Evolutionary conservation across 1,140 invertebrate species (phyloP), one percentile per base, ranked within the genome.

Genomic region (Lerema accius): DNA sequence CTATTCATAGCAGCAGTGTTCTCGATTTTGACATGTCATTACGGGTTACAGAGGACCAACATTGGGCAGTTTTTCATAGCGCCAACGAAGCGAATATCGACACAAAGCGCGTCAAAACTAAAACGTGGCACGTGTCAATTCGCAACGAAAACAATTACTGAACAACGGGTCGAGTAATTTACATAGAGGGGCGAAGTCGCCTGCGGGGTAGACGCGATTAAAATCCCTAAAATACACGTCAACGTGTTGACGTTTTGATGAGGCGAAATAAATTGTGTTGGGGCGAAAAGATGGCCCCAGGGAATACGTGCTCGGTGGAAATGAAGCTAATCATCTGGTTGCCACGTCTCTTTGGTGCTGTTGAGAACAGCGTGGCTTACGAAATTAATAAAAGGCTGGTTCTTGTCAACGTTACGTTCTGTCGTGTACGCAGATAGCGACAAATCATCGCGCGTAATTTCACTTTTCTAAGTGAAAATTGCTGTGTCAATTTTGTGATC

Each of bases 181-280:
- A 78, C 85, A 88, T 85, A 82, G 77, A 72, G 79, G 80, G 76
- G 64, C 63, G 42, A 61, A 64, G 65, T 64, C 67, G 75, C 70
- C 75, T 49, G 63, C 49, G 65, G 78, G 63, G 62, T n/a, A 43
- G 70, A 66, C 69, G 67, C 81, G 78, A 85, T 86, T 85, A 89
- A 86, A 86, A 84, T 78, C 82, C 82, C 86, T 73, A 81, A 86
- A 87, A 85, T 85, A 85, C 76, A 80, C 85, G 82, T 82, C 84
- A 84, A 73, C 81, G 82, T 86, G 86, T 86, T 89, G 86, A 89
- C 86, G 79, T 86, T 85, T 85, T 89, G 86, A 89, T 86, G 86
- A 89, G 84, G 81, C 77, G 80, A 86, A 86, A 86, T 82, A 86
- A 88, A 89, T 84, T 84, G 75, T 76, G 73, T 67, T 66, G 63